Evolutionary conservation across 2,888 invertebrate species (phyloP).

Genomic region (Philhelius pedissequus): DNA sequence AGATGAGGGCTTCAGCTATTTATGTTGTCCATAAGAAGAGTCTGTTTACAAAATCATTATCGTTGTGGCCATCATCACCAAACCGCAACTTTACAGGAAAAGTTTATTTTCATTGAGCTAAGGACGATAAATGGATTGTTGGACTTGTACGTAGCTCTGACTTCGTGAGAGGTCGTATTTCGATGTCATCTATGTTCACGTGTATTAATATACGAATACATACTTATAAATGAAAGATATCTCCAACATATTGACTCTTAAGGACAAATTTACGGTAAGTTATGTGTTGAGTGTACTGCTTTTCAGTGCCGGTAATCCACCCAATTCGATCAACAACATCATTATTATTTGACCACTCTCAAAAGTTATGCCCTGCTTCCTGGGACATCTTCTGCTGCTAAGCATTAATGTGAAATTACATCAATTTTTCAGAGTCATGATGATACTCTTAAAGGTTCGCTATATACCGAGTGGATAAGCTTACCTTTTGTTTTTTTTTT

Average conservation of each 20-base stretch:
- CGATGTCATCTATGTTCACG: background rate
- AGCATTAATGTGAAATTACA: background rate
- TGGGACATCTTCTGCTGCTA: background rate
- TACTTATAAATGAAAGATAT: background rate
- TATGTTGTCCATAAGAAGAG: background rate
- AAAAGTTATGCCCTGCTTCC: background rate
- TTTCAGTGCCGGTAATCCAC: conserved; percentile 1
- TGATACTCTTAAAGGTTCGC: background rate
- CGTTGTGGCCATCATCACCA: conserved; percentile 3
- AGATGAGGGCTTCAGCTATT: background rate
- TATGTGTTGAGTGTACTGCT: background rate
- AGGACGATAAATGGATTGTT: background rate
- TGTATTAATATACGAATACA: background rate
- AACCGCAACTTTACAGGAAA: conserved; percentile 10
- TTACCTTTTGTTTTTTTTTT: background rate
- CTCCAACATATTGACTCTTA: background rate
- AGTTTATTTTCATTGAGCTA: conserved; percentile 4
- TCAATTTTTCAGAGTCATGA: conserved; percentile 3
- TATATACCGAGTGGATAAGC: background rate
- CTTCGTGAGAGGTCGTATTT: background rate
- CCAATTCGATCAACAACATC: conserved; percentile 9
- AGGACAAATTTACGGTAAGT: background rate
- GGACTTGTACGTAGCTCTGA: background rate
- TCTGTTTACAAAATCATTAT: conserved; percentile 20
- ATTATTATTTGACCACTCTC: background rate